Conservation (phyloP, 2,113 vertebrate species). For the Tachycineta bicolor region DNA sequence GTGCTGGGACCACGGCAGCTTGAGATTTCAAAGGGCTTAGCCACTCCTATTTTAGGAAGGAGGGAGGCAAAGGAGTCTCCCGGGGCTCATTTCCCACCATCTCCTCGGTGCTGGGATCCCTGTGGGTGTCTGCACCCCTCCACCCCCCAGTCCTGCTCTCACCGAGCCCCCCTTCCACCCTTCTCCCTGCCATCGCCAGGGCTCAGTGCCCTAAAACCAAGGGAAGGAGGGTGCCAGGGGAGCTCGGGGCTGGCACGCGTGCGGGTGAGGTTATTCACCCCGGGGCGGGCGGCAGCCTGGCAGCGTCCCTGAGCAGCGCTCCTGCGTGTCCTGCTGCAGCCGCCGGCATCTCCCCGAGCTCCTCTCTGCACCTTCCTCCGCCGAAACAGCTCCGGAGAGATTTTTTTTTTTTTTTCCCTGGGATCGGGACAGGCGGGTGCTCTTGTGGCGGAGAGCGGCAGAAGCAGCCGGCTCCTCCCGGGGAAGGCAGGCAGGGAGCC, state of each 20-base stretch:
- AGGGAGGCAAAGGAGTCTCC: neutral
- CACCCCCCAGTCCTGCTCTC: accelerated
- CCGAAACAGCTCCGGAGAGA: neutral
- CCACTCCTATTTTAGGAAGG: neutral
- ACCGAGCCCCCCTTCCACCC: neutral
- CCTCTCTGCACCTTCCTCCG: neutral
- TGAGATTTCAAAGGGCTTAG: neutral
- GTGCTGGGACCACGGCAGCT: accelerated
- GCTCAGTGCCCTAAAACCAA: neutral
- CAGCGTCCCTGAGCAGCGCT: neutral
- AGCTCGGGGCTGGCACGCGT: neutral
- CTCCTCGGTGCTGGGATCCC: neutral
- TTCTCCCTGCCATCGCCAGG: neutral
- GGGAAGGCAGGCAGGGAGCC: neutral
- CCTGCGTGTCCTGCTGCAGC: neutral
- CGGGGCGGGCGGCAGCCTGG: neutral
- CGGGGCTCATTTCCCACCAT: accelerated
- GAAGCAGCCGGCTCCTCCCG: neutral
- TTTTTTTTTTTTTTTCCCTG: neutral
- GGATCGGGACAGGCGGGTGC: neutral
- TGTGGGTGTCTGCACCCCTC: neutral
- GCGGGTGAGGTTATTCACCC: neutral
- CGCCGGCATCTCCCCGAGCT: neutral
- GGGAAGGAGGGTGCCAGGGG: neutral
- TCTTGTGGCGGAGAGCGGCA: neutral